Base-by-base conservation (phyloP, 1,140 invertebrate species). In the Brachionus plicatilis region DNA sequence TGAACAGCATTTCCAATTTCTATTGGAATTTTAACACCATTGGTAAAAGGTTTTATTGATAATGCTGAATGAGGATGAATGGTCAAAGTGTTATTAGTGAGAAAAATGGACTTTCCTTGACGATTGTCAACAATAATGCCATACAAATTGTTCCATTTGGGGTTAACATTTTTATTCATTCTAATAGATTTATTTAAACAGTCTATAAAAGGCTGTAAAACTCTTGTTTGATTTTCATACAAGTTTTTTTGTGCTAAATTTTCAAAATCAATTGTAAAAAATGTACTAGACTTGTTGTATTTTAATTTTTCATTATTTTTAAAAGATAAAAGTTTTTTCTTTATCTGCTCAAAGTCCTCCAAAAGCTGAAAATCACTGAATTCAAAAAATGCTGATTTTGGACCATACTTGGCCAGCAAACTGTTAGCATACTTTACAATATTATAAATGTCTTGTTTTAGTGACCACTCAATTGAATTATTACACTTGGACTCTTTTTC, bases 111-210 rank as follows among this genome's bases (percentile, higher is more conserved):
- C 29, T 68, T 68, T 33, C 65, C 65, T 68, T 33, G 20, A 29
- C 65, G 65, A 29, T 68, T 27, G 14, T 68, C 27, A 68, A 68
- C 65, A 29, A 68, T 8, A 9, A 27, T 14, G 7, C 20, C 2
- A 68, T 68, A 68, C 65, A 68, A 68, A 68, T 68, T 68, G 29
- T 68, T 68, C 20, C 20, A 68, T 68, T 68, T 68, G 27, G 24
- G 9, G 9, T 68, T 68, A 29, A 68, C 24, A 27, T 68, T 68
- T 68, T 68, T 68, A 68, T 14, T 68, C 65, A 29, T 33, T 6
- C 12, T 29, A 14, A 68, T 29, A 24, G 65, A 68, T 8, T 37
- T 68, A 68, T 68, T 68, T 27, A 68, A 8, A 12, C 65, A 68
- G 9, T 68, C 27, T 6, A 68, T 33, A 68, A 68, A 68, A 68